These are phyloP conservation scores for Anastrepha ludens DNA, from an alignment of 1,140 invertebrate genomes.

Conservation along the genomic window DNA sequence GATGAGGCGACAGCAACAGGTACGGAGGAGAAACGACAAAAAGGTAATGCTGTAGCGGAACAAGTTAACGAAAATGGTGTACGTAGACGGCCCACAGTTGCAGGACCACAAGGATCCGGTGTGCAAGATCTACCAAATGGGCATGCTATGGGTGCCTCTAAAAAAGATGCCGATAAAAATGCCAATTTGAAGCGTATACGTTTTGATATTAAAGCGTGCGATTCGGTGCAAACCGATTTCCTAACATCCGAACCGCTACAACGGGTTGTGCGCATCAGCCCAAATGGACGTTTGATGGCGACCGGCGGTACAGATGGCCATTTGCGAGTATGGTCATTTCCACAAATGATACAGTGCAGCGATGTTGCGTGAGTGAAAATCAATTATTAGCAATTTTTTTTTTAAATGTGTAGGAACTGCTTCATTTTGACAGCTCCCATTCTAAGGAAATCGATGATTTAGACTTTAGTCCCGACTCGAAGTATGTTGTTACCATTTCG, in stretches of 20 bases:
- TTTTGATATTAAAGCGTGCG: constrained; percentile 82
- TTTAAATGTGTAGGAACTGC: not conserved
- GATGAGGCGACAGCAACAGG: constrained; percentile 18
- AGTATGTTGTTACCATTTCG: constrained; percentile 86
- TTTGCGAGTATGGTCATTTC: constrained; percentile 92
- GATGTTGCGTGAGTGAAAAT: constrained; percentile 76
- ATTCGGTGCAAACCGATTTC: constrained; percentile 87
- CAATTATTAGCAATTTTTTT: not conserved
- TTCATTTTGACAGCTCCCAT: constrained; percentile 76
- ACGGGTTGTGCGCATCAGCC: constrained; percentile 88
- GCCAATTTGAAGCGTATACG: constrained; percentile 79
- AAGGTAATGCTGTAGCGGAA: constrained; percentile 60
- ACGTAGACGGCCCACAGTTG: constrained; percentile 59
- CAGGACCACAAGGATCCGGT: constrained; percentile 60
- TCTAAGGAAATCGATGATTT: constrained; percentile 92
- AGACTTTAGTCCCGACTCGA: constrained; percentile 88
- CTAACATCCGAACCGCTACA: constrained; percentile 85
- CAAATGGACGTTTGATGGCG: constrained; percentile 85
- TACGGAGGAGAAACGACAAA: constrained; percentile 49
- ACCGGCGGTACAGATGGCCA: constrained; percentile 94
- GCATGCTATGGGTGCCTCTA: constrained; percentile 50
- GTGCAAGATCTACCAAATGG: constrained; percentile 66
- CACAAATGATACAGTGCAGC: constrained; percentile 81
- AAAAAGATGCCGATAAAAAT: constrained; percentile 73
- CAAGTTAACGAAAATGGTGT: constrained; percentile 69